Conservation (phyloP, 2,113 vertebrate species). For the Origma solitaria region DNA sequence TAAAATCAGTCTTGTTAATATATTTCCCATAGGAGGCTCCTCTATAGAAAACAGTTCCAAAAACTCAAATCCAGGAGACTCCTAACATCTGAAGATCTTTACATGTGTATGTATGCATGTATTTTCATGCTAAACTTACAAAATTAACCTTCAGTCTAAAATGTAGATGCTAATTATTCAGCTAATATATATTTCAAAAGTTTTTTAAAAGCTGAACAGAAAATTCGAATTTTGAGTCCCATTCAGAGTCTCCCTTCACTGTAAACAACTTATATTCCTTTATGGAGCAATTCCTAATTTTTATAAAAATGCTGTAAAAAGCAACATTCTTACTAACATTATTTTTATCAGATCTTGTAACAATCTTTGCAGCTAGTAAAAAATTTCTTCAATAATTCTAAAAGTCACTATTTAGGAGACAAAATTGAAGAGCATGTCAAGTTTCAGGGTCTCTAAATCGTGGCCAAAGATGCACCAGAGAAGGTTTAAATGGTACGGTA, state of each 20-base stretch:
- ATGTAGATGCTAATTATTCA: background rate
- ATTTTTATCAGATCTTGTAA: background rate
- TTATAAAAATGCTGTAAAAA: background rate
- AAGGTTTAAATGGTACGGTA: background rate
- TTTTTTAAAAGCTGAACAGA: background rate
- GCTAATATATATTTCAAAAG: background rate
- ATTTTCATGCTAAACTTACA: background rate
- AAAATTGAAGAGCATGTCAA: background rate
- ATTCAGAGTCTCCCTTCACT: background rate
- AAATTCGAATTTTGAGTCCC: background rate
- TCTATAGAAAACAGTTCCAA: background rate
- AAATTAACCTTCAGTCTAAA: background rate
- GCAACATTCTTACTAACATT: background rate
- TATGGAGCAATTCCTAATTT: background rate
- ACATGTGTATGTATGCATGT: background rate
- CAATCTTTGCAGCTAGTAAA: background rate
- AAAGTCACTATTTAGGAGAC: background rate
- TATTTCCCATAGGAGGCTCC: background rate
- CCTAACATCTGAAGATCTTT: background rate
- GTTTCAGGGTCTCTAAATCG: background rate
- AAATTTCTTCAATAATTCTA: background rate
- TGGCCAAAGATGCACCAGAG: background rate
- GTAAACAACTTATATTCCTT: background rate
- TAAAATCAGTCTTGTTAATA: background rate
- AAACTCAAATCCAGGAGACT: background rate